Base-by-base conservation (phyloP, 2,797 vertebrate genomes). In the Lerista edwardsae region DNA sequence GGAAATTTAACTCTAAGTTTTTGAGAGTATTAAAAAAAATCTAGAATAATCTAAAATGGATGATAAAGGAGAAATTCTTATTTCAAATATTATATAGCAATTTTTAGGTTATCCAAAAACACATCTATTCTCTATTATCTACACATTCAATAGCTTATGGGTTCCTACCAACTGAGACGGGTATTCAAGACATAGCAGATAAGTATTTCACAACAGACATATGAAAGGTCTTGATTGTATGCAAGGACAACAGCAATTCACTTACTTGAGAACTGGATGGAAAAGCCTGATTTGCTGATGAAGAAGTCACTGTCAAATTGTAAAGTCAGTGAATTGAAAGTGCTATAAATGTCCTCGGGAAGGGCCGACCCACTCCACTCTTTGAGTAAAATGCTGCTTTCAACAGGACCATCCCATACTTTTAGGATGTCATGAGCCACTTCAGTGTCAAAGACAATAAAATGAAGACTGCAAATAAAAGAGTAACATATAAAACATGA, bases 251-350 rank as follows among this genome's bases (percentile, higher is more conserved):
- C 73, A 69, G 65, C 7, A 23, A 78, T 89, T 47, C 90, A 97
- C 99, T 90, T 96, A 99, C 99, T 99, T 81, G 99, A 99, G 95
- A 98, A 99, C 91, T 99, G 99, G 89, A 99, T 98, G 85, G 99
- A 99, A 95, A 99, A 99, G 67, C 99, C 99, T 4, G 98, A 98
- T 96, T 99, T 99, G 98, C 99, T 99, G 96, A 99, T 99, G 95
- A 99, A 99, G 96, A 99, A 99, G 94, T 99, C 99, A 12, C 98
- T 98, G 95, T 99, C 97, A 88, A 99, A 99, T 89, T 99, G 98
- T 87, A 99, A 96, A 0, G 98, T 99, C 90, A 99, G 96, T 5
- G 98, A 97, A 94, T 97, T 98, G 96, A 99, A 99, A 87, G 99
- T 99, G 57, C 98, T 99, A 93, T 99, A 98, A 88, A 97, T 97